Percentiles rank a stretch among this genome's conserved stretches.
Evolutionary conservation across 2,888 invertebrate genomes (phyloP).

Genomic region (Thera britannica): DNA sequence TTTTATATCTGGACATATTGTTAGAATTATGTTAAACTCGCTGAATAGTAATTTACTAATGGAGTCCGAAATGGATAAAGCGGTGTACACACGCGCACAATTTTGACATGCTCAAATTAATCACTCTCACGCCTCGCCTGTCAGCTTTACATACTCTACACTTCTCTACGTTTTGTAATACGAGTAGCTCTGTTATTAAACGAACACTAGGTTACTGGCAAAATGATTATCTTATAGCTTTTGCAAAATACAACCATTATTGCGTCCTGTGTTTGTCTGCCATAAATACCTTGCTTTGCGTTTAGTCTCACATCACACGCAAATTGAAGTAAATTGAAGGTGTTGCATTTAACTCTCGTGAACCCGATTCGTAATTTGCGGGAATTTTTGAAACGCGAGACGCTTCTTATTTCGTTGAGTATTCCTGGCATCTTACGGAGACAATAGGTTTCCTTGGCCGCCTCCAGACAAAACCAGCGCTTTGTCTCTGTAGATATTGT

Average conservation of each 20-base stretch:
- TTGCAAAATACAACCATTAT: too few relatives aligned
- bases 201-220: not conserved
- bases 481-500: constrained; percentile 48
- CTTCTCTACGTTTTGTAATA: not conserved
- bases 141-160: constrained; percentile 1
- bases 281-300: too few relatives aligned
- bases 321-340: not conserved
- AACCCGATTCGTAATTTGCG: constrained; percentile 8
- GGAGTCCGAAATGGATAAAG: constrained; percentile 52
- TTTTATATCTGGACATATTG: constrained; percentile 61
- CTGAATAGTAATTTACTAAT: constrained; percentile 66
- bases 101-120: constrained; percentile 39
- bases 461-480: constrained; percentile 39
- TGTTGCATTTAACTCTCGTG: not conserved
- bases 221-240: not conserved
- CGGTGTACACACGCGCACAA: constrained; percentile 40
- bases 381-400: constrained; percentile 36
- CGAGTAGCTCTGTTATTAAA: not conserved
- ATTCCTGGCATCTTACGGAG: constrained; percentile 34
- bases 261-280: too few relatives aligned
- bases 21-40: constrained; percentile 53
- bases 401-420: constrained; percentile 47
- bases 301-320: not conserved
- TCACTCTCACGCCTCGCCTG: constrained; percentile 7
- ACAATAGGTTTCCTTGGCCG: constrained; percentile 30